phyloP scores from a whole-genome alignment of 1,140 invertebrate species.

The Acyrthosiphon pisum region DNA sequence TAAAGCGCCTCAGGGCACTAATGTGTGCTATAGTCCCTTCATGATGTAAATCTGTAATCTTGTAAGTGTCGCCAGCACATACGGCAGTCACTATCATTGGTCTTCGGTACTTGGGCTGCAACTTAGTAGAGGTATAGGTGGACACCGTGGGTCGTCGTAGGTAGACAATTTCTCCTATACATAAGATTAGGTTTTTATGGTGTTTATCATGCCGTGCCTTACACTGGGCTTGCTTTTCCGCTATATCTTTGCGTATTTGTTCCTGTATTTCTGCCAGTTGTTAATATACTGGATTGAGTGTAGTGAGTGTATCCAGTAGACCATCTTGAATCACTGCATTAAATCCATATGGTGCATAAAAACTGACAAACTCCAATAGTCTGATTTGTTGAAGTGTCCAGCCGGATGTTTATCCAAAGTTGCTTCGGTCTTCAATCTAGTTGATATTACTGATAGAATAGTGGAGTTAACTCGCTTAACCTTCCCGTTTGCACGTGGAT shows the following conservation, averaged over 20 bases:
- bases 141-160: background rate
- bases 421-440: background rate
- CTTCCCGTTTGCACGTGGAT: conserved; percentile 39
- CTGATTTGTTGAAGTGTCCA: background rate
- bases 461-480: background rate
- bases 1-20: background rate
- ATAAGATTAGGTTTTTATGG: background rate
- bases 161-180: conserved; percentile 14
- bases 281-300: background rate
- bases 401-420: background rate
- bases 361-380: conserved; percentile 40
- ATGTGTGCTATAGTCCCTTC: background rate
- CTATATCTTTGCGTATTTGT: background rate
- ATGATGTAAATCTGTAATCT: background rate
- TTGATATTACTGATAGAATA: no score
- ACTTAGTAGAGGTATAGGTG: background rate
- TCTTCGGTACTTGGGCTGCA: conserved; percentile 32
- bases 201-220: background rate
- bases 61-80: background rate
- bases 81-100: background rate
- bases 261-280: background rate
- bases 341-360: conserved; percentile 8
- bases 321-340: background rate
- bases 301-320: background rate
- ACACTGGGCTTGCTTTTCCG: background rate